phyloP scores from a whole-genome alignment of 2,113 vertebrate genomes.

The Perca fluviatilis region DNA sequence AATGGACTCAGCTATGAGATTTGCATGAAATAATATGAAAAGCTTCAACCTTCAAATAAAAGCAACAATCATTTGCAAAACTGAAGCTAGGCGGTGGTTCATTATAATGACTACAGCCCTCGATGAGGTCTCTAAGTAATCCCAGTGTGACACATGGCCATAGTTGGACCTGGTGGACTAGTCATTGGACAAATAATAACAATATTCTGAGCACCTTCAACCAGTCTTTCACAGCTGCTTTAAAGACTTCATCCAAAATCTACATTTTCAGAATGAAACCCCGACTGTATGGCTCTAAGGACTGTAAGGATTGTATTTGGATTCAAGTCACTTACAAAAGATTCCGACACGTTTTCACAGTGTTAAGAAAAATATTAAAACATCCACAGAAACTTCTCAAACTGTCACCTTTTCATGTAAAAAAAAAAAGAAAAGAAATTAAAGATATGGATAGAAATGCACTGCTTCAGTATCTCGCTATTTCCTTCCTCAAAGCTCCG shows the following conservation, averaged over 20 bases:
- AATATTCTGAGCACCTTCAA: neutral
- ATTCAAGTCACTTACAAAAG: constrained; percentile 29
- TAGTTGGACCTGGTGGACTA: neutral
- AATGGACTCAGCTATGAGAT: neutral
- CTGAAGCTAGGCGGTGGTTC: neutral
- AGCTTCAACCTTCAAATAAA: neutral
- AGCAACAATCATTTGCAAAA: constrained; percentile 9
- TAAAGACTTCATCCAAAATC: neutral
- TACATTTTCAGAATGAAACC: neutral
- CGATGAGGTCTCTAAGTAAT: constrained; percentile 33
- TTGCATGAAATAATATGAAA: neutral
- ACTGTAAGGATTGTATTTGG: constrained; percentile 1
- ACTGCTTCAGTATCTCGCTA: neutral
- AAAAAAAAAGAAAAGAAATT: no score
- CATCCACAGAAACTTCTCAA: constrained; percentile 18
- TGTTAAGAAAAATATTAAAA: constrained; percentile 8
- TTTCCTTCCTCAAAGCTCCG: neutral
- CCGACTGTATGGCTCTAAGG: neutral
- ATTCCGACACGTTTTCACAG: constrained; percentile 19
- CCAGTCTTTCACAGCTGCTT: neutral
- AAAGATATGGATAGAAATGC: neutral
- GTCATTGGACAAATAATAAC: neutral
- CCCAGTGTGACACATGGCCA: constrained; percentile 26
- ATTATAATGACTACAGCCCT: constrained; percentile 18
- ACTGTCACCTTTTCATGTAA: constrained; percentile 11